phyloP scores from a whole-genome alignment of 2,888 invertebrate genomes.

The Drosophila emarginata region DNA sequence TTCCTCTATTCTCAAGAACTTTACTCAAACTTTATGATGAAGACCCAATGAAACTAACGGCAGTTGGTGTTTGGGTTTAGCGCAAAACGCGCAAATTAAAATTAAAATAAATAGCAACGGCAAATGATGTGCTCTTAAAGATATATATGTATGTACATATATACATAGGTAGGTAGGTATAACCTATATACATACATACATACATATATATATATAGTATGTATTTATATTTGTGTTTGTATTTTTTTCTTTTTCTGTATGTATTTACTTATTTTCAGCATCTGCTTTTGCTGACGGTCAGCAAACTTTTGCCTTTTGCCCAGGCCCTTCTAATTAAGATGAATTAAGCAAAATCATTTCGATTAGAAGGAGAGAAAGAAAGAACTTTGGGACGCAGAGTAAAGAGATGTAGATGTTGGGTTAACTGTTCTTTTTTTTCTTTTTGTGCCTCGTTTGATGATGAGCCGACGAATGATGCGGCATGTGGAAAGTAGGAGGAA shows the following conservation, averaged over 20 bases:
- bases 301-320: conserved; percentile 52
- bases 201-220: not conserved
- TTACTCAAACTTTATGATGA: conserved; percentile 18
- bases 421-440: conserved; percentile 58
- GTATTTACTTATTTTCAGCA: conserved; percentile 43
- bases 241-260: conserved; percentile 27
- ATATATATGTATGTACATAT: not conserved
- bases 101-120: conserved; percentile 46
- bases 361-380: conserved; percentile 58
- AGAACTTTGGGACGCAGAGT: not conserved
- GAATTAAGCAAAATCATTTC: conserved; percentile 78
- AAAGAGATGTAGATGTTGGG: conserved; percentile 22
- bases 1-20: conserved; percentile 34
- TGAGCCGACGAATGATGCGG: conserved; percentile 46
- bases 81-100: conserved; percentile 45
- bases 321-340: conserved; percentile 76
- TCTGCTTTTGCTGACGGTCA: conserved; percentile 51
- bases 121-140: conserved; percentile 19
- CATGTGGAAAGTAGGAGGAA: conserved; percentile 33
- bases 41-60: conserved; percentile 52
- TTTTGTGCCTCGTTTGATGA: conserved; percentile 61
- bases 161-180: not conserved
- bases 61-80: conserved; percentile 28
- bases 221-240: conserved; percentile 7
- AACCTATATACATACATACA: conserved; percentile 10